Evolutionary conservation across 2,888 invertebrate genomes (phyloP), one percentile per base, ranked within the genome.

Genomic region (Arenicola marina): DNA sequence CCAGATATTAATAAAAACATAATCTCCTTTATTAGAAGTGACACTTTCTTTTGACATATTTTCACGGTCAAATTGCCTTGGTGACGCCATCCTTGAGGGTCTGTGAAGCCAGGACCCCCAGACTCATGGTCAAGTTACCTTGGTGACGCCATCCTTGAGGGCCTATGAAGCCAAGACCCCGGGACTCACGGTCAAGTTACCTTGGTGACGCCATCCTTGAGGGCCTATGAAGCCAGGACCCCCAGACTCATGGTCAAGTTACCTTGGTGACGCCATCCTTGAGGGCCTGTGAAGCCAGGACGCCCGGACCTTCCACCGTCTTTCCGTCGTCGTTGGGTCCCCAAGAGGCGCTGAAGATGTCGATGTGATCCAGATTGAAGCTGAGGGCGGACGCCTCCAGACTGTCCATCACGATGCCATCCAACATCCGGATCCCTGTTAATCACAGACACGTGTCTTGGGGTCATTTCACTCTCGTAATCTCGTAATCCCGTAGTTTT

Each of bases 321-420:
- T 87, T 87, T 0, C 95, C 95, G 78, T 95, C 91, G 78, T 95
- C 95, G 73, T 89, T 90, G 4, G 95, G 95, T 3, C 95, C 95
- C 95, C 95, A 95, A 32, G 93, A 93, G 51, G 93, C 92, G 73
- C 93, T 93, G 84, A 92, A 94, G 70, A 95, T 90, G 79, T 95
- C 93, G n/a, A 86, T 75, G 76, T 91, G 87, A 69, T 90, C 87
- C 72, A 92, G 89, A 24, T 90, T 91, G 81, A 88, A 91, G 1
- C 90, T 89, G 65, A 96, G 86, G 1, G 93, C 92, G 73, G 90
- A 90, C 18, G 91, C 93, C 85, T 96, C 96, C 34, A 93, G 86
- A 31, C 90, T 87, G 82, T 96, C 95, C 62, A 91, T 93, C 59
- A 95, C 91, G 66, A 88, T 85, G 1, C 94, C 95, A 78, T 94